Evolutionary conservation across 2,888 invertebrate species (phyloP).

Genomic region (Drosophila anomelani): DNA sequence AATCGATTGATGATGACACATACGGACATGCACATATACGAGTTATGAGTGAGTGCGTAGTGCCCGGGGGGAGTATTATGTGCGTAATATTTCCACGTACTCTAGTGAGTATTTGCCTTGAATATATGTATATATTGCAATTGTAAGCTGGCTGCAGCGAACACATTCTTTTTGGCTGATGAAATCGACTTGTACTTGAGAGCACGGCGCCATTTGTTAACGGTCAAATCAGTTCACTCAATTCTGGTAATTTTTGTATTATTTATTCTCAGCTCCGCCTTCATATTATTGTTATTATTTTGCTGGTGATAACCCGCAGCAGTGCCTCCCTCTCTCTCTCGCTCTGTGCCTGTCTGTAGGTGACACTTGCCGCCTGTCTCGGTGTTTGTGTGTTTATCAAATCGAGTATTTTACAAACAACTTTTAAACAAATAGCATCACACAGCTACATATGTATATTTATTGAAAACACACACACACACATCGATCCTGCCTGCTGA

Average conservation of each 20-base stretch:
- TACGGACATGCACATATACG: slow-evolving; percentile 21
- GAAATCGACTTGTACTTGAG: slow-evolving; percentile 32
- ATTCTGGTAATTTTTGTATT: slow-evolving; percentile 12
- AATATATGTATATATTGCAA: not conserved
- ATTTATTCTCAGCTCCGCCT: slow-evolving; percentile 33
- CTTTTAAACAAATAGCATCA: slow-evolving; percentile 52
- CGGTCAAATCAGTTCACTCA: slow-evolving; percentile 64
- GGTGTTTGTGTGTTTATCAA: slow-evolving; percentile 39
- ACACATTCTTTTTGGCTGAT: slow-evolving; percentile 23
- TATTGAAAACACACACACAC: slow-evolving; percentile 2
- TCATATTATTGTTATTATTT: slow-evolving; percentile 58
- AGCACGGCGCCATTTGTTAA: slow-evolving; percentile 50
- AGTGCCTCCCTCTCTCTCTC: slow-evolving; percentile 22
- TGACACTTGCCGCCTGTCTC: slow-evolving; percentile 35
- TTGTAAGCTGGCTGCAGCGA: not conserved
- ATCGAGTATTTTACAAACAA: slow-evolving; percentile 42
- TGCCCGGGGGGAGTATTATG: slow-evolving; percentile 11
- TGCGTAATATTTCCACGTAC: slow-evolving; percentile 58
- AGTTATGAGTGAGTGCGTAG: slow-evolving; percentile 7
- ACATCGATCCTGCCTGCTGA: slow-evolving; percentile 10
- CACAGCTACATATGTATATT: slow-evolving; percentile 23
- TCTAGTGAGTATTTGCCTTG: slow-evolving; percentile 33
- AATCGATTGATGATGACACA: slow-evolving; percentile 50
- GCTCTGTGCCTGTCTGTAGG: slow-evolving; percentile 26
- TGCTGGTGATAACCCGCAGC: slow-evolving; percentile 67